Conservation (phyloP, 2,113 vertebrate species). For the Gymnobelideus leadbeateri region DNA sequence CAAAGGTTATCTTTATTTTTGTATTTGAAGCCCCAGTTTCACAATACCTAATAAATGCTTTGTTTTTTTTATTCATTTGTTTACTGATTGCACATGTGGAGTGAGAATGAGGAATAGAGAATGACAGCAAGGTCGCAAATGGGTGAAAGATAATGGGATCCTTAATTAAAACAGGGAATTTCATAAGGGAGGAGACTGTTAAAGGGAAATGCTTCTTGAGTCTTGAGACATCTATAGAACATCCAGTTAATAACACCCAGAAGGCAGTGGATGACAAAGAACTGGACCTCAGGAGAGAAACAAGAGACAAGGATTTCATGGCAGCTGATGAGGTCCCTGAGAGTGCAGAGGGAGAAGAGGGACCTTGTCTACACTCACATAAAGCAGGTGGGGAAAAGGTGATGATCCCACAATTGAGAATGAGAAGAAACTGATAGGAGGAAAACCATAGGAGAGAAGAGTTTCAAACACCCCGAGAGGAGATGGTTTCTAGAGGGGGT, state of each 20-base stretch:
- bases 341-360: background rate
- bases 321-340: background rate
- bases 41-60: background rate
- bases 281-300: background rate
- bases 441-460: background rate
- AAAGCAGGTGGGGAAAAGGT: background rate
- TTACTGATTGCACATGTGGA: background rate
- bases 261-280: background rate
- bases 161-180: too few relatives aligned
- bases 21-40: background rate
- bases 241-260: background rate
- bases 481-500: background rate
- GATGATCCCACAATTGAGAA: background rate
- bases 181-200: background rate
- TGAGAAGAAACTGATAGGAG: background rate
- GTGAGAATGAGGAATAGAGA: too few relatives aligned
- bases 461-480: background rate
- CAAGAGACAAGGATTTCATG: background rate
- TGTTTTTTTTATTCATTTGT: background rate
- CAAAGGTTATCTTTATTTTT: background rate
- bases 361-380: background rate
- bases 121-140: too few relatives aligned
- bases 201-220: background rate
- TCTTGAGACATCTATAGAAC: background rate
- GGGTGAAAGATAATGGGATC: too few relatives aligned